Conservation (phyloP, 2,113 vertebrate genomes). For the Psephotus haematonotus region DNA sequence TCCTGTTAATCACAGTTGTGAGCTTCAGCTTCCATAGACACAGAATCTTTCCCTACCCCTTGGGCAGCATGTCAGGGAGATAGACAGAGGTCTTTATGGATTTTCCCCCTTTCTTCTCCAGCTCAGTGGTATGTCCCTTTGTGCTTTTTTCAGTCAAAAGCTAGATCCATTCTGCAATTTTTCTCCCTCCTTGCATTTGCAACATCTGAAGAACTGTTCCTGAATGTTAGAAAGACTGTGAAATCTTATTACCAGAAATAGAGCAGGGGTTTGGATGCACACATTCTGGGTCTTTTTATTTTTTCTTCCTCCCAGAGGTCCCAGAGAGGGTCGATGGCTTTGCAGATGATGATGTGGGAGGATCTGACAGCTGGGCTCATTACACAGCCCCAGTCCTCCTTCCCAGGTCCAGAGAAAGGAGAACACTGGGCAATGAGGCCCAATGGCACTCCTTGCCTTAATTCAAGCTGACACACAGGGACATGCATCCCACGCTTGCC, state of each 20-base stretch:
- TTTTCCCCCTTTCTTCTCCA: neutral
- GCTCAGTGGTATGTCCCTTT: neutral
- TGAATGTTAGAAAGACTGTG: neutral
- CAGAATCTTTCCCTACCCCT: neutral
- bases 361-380: neutral
- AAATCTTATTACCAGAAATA: neutral
- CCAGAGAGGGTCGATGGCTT: neutral
- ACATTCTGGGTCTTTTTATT: neutral
- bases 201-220: neutral
- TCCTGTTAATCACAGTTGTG: neutral
- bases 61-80: neutral
- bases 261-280: neutral
- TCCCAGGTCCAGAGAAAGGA: neutral
- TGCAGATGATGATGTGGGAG: constrained; percentile 14
- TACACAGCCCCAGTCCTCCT: neutral
- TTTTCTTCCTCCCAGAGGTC: neutral
- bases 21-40: neutral
- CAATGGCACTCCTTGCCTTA: neutral
- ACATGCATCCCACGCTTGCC: fast-evolving
- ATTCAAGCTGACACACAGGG: neutral
- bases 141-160: neutral
- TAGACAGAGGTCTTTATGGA: neutral
- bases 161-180: neutral
- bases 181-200: neutral
- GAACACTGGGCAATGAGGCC: fast-evolving